phyloP scores from a whole-genome alignment of 2,113 vertebrate species.

The Nothobranchius furzeri region DNA sequence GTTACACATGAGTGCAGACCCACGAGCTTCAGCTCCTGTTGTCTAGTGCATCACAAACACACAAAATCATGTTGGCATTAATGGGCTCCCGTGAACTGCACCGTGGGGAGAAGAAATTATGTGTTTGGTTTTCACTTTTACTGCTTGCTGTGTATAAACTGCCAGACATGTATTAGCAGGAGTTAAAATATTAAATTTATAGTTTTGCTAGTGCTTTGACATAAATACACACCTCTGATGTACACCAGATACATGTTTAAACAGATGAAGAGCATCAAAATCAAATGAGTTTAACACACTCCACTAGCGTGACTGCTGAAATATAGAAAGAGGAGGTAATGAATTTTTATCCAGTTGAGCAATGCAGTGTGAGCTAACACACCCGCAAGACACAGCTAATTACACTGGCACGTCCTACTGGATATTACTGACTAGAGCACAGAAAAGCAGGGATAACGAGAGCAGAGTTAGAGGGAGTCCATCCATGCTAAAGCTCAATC shows the following conservation, averaged over 20 bases:
- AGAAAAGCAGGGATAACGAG: conserved; percentile 17
- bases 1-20: conserved; percentile 27
- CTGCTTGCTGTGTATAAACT: background rate
- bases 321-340: conserved; percentile 9
- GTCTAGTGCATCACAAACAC: background rate
- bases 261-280: too few relatives aligned
- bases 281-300: conserved; percentile 12
- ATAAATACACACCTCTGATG: background rate
- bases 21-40: conserved; percentile 1
- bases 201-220: background rate
- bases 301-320: conserved; percentile 6
- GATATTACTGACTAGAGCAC: conserved; percentile 35
- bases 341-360: conserved; percentile 47
- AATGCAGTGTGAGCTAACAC: conserved; percentile 39
- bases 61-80: conserved; percentile 25
- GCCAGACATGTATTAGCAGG: conserved; percentile 7
- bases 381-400: conserved; percentile 61
- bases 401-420: conserved; percentile 46
- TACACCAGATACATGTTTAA: background rate
- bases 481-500: conserved; percentile 33
- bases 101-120: conserved; percentile 4
- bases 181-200: background rate
- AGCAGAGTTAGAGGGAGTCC: conserved; percentile 14
- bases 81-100: conserved; percentile 6
- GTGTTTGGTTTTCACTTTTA: conserved; percentile 3